A percentile compares a stretch with the other conserved stretches of the same genome.
Conservation (phyloP, 2,113 vertebrate genomes). For the Xiphophorus couchianus region DNA sequence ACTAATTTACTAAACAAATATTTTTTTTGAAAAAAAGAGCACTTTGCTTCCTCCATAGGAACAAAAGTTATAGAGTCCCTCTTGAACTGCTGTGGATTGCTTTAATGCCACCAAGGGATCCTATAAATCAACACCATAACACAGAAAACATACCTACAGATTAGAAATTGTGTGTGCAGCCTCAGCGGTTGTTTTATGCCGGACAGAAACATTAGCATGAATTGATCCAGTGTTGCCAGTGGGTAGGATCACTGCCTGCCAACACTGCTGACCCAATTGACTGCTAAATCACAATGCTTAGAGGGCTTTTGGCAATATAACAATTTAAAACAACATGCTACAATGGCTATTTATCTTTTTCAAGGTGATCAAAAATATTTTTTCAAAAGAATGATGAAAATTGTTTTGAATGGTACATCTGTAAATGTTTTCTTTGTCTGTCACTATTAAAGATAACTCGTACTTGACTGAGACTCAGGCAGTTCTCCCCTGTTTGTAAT, state of each 20-base stretch:
- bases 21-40: not conserved
- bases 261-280: constrained; percentile 10
- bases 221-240: constrained; percentile 13
- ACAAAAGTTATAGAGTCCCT: not conserved
- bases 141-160: constrained; percentile 18
- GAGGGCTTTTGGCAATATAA: constrained; percentile 1
- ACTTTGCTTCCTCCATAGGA: not conserved
- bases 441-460: constrained; percentile 7
- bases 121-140: constrained; percentile 24
- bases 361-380: not conserved
- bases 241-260: constrained; percentile 5
- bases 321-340: constrained; percentile 5
- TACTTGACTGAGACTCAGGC: constrained; percentile 21
- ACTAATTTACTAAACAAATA: not conserved
- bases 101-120: not conserved
- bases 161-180: constrained; percentile 33
- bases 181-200: constrained; percentile 30
- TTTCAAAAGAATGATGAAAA: not conserved
- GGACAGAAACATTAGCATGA: constrained; percentile 23
- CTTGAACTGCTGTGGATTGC: not conserved
- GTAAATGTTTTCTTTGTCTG: constrained; percentile 4
- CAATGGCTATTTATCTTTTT: constrained; percentile 9
- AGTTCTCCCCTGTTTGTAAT: constrained; percentile 34
- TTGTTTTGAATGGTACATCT: not conserved
- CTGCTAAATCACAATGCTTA: constrained; percentile 18